These are phyloP conservation scores for Galago senegalensis DNA, from an alignment of 2,797 vertebrate species.

Conservation along the genomic window DNA sequence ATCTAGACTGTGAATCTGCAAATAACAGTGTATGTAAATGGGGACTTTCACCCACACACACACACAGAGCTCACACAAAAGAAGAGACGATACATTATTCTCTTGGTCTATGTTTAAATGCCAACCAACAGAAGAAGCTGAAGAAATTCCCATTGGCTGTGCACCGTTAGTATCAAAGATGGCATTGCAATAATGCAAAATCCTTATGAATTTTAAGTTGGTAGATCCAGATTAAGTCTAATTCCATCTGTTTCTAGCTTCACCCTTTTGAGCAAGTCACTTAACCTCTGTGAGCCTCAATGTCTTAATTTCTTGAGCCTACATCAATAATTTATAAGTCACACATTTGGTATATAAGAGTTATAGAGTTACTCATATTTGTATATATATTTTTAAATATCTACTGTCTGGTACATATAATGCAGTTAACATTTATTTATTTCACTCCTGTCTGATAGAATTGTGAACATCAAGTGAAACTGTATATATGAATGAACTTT, in stretches of 20 bases:
- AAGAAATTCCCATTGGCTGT: slow-evolving; percentile 24
- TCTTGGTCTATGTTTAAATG: slow-evolving; percentile 75
- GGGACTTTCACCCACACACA: slow-evolving; percentile 61
- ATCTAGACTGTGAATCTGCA: slow-evolving; percentile 80
- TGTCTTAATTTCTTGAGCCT: neutral
- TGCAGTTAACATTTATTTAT: slow-evolving; percentile 30
- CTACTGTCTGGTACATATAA: neutral
- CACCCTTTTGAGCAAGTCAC: neutral
- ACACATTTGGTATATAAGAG: neutral
- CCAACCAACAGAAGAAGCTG: slow-evolving; percentile 66
- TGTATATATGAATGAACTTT: neutral
- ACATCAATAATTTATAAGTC: slow-evolving; percentile 40
- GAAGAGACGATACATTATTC: slow-evolving; percentile 62
- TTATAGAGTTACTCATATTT: slow-evolving; percentile 7
- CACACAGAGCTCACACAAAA: neutral
- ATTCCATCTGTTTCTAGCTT: neutral
- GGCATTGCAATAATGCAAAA: slow-evolving; percentile 19
- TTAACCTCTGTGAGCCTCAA: neutral
- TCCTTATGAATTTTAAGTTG: neutral
- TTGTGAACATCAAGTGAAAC: neutral
- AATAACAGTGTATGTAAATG: slow-evolving; percentile 81
- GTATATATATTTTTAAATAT: neutral
- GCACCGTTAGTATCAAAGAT: slow-evolving; percentile 19
- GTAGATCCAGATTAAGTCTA: neutral
- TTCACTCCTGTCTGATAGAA: neutral